phyloP scores from a whole-genome alignment of 2,113 vertebrate species.

The Naja naja region DNA sequence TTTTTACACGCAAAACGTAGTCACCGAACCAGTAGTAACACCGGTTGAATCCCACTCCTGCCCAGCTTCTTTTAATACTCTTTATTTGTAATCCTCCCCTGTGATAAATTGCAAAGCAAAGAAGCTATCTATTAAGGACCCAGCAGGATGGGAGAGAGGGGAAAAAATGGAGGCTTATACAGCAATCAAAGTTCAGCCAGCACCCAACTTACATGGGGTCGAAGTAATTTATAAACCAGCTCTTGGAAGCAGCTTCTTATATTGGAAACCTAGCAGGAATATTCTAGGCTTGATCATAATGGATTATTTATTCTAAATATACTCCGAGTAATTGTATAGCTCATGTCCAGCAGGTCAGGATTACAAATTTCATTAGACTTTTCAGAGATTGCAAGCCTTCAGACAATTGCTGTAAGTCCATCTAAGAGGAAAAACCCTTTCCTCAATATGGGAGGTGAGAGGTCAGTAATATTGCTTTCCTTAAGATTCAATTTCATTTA shows the following conservation, averaged over 20 bases:
- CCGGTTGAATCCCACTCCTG: no score
- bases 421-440: constrained; percentile 73
- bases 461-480: constrained; percentile 38
- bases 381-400: constrained; percentile 73
- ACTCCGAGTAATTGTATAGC: constrained; percentile 74
- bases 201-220: constrained; percentile 13
- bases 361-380: constrained; percentile 78
- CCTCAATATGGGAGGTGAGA: constrained; percentile 66
- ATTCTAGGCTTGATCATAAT: constrained; percentile 64
- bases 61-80: no score
- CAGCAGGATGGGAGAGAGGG: constrained; percentile 15
- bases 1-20: no score
- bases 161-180: constrained; percentile 43
- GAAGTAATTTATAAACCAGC: constrained; percentile 58
- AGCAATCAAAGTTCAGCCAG: constrained; percentile 40
- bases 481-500: constrained; percentile 51
- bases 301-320: constrained; percentile 73
- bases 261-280: constrained; percentile 55
- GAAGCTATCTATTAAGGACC: constrained; percentile 25
- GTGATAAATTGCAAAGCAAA: constrained; percentile 9
- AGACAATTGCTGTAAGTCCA: constrained; percentile 74
- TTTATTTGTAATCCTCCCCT: neutral
- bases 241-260: constrained; percentile 43
- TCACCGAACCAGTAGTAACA: no score
- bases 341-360: constrained; percentile 77